Percentiles rank a stretch among this genome's conserved stretches.
Evolutionary conservation across 53 echinoderm and acorn worm species (phyloP).

Genomic region (Holothuria scabra): DNA sequence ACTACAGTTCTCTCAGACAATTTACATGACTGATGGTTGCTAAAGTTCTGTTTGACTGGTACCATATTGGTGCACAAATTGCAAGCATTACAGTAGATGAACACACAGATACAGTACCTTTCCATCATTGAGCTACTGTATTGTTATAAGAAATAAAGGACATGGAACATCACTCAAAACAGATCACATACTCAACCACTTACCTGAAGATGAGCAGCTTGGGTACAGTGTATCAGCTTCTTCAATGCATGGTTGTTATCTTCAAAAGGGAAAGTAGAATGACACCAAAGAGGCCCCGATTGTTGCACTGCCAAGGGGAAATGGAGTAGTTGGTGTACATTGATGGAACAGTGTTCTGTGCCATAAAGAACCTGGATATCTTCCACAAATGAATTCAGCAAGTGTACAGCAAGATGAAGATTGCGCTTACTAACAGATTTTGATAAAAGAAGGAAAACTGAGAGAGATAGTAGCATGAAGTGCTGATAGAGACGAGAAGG

Average conservation of each 20-base stretch:
- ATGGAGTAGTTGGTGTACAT: conserved; percentile 58
- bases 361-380: conserved; percentile 59
- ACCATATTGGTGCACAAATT: no score
- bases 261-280: conserved; percentile 68
- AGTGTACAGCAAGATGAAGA: neutral
- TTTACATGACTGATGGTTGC: no score
- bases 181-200: neutral
- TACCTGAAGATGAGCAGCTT: conserved; percentile 27
- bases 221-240: conserved; percentile 16
- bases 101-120: no score
- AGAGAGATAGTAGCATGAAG: conserved; percentile 25
- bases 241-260: conserved; percentile 42
- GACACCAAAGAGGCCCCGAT: conserved; percentile 67
- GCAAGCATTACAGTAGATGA: no score
- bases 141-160: no score
- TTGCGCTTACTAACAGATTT: neutral
- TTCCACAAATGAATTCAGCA: conserved; percentile 57
- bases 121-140: no score
- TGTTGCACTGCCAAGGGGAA: conserved; percentile 53
- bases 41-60: no score
- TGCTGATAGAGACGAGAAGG: conserved; percentile 25
- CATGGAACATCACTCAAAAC: conserved; percentile 4
- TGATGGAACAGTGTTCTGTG: conserved; percentile 54
- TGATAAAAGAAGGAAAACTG: conserved; percentile 9
- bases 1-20: no score